These are phyloP conservation scores for Bombyx mandarina DNA, from an alignment of 1,140 invertebrate species.

Conservation along the genomic window DNA sequence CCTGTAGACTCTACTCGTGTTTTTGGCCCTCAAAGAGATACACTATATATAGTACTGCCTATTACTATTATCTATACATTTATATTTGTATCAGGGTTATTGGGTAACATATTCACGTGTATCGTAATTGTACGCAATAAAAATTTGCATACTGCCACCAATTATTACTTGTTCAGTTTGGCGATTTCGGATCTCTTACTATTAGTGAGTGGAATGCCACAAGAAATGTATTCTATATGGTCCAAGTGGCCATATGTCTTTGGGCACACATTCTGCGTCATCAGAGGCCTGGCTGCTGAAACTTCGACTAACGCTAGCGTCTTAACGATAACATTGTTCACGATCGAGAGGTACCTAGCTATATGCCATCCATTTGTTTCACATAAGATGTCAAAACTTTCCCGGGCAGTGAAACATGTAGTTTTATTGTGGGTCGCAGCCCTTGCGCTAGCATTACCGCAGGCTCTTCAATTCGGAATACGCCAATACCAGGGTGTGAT, in stretches of 20 bases:
- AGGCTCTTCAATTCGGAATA: conserved; percentile 82
- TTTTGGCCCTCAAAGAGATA: conserved; percentile 73
- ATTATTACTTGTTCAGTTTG: conserved; percentile 94
- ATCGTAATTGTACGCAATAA: conserved; percentile 92
- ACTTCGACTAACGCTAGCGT: conserved; percentile 95
- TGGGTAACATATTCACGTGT: conserved; percentile 95
- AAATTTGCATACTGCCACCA: conserved; percentile 93
- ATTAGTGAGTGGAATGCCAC: conserved; percentile 83
- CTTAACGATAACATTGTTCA: conserved; percentile 87
- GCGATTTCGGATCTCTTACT: conserved; percentile 94
- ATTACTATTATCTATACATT: conserved; percentile 85
- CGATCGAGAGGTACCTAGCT: conserved; percentile 84
- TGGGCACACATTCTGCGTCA: conserved; percentile 87
- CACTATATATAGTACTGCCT: conserved; percentile 81
- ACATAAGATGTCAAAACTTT: conserved; percentile 89
- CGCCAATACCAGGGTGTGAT: conserved; percentile 58
- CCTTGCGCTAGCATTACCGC: conserved; percentile 83
- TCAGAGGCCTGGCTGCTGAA: conserved; percentile 88
- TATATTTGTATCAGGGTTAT: conserved; percentile 88
- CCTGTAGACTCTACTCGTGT: conserved; percentile 37
- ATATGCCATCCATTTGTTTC: conserved; percentile 83
- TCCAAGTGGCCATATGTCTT: conserved; percentile 90
- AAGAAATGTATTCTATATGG: conserved; percentile 91
- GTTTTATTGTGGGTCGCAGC: conserved; percentile 81
- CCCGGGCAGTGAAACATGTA: conserved; percentile 81